These are phyloP conservation scores for Leptinotarsa rubiginosa DNA, from an alignment of 2,888 invertebrate species.

Conservation along the genomic window DNA sequence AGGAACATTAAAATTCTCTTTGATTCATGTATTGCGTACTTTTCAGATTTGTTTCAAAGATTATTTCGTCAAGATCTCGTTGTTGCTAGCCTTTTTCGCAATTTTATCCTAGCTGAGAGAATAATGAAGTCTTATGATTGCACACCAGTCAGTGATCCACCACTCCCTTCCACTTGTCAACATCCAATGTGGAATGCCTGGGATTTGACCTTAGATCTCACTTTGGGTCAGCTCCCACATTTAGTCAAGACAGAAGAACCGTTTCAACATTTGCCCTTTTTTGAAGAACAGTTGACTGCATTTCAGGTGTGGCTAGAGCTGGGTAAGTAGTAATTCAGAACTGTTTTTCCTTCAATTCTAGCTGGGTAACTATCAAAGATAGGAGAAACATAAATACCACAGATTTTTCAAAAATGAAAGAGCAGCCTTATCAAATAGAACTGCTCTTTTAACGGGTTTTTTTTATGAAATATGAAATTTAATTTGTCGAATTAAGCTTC, in stretches of 20 bases:
- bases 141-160: slow-evolving; percentile 93
- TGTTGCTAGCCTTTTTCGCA: slow-evolving; percentile 97
- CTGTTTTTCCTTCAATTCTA: no score
- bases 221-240: slow-evolving; percentile 88
- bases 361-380: no score
- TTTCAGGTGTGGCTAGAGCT: slow-evolving; percentile 95
- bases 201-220: slow-evolving; percentile 96
- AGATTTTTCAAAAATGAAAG: no score
- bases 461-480: no score
- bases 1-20: no score
- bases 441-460: no score
- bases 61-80: slow-evolving; percentile 96
- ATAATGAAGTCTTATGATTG: slow-evolving; percentile 97
- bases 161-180: slow-evolving; percentile 89
- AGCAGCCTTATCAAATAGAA: no score
- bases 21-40: neutral
- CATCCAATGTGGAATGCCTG: slow-evolving; percentile 97
- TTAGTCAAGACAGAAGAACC: slow-evolving; percentile 74
- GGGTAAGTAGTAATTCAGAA: slow-evolving; percentile 66
- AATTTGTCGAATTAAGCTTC: no score
- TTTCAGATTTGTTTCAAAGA: slow-evolving; percentile 90
- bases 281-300: slow-evolving; percentile 97
- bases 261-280: slow-evolving; percentile 88
- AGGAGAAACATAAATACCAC: no score
- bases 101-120: slow-evolving; percentile 95